phyloP scores from a whole-genome alignment of 1,140 invertebrate genomes.

The Micrasema longulum region DNA sequence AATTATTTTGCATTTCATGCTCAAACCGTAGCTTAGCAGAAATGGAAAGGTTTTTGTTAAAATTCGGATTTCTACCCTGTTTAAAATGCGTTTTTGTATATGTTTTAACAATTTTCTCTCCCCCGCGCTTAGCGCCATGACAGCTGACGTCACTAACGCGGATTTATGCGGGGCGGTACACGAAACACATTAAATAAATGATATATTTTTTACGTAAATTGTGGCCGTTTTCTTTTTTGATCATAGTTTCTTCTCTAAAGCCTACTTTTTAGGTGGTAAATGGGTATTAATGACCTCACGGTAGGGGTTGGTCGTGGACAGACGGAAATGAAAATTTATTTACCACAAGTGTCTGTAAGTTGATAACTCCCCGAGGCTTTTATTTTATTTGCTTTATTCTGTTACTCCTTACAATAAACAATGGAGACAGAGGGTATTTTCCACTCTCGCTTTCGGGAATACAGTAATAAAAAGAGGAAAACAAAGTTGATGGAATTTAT shows the following conservation, averaged over 20 bases:
- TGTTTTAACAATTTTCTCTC: constrained; percentile 20
- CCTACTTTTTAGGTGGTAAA: constrained; percentile 48
- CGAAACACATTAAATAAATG: no score
- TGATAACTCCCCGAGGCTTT: constrained; percentile 49
- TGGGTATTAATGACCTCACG: constrained; percentile 53
- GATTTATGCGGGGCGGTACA: constrained; percentile 38
- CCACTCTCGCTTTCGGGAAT: constrained; percentile 13
- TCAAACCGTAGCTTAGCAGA: no score
- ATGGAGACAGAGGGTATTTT: constrained; percentile 3
- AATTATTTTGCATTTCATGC: no score
- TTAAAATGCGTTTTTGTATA: constrained; percentile 43
- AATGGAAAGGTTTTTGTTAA: background rate
- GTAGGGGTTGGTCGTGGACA: constrained; percentile 19
- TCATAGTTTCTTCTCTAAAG: constrained; percentile 50
- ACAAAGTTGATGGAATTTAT: no score
- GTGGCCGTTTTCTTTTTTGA: constrained; percentile 46
- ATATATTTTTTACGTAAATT: no score
- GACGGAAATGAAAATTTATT: constrained; percentile 54
- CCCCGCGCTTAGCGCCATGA: constrained; percentile 24
- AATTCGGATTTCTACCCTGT: constrained; percentile 25
- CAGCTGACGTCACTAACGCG: constrained; percentile 52
- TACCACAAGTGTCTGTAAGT: constrained; percentile 49
- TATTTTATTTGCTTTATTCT: constrained; percentile 52
- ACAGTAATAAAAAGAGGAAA: constrained; percentile 32
- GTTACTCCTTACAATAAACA: constrained; percentile 42